Conservation (phyloP, 2,888 invertebrate species). For the Epinotia brunnichana region DNA sequence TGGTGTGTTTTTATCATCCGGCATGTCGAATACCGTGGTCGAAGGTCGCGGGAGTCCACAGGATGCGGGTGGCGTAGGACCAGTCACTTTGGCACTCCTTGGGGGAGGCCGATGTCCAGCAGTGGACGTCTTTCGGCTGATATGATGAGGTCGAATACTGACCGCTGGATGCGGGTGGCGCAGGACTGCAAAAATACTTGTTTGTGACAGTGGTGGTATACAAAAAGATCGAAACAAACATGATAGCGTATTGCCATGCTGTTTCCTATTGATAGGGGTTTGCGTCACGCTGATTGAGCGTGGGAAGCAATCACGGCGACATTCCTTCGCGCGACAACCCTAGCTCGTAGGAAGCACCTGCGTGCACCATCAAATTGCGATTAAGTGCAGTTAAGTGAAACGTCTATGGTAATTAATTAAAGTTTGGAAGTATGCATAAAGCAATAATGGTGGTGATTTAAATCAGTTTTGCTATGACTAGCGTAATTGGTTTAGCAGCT, state of each 20-base stretch:
- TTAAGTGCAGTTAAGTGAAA: constrained; percentile 17
- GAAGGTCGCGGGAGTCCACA: too few relatives aligned
- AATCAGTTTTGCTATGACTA: neutral
- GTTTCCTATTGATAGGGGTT: constrained; percentile 7
- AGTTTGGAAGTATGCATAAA: constrained; percentile 11
- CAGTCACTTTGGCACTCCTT: too few relatives aligned
- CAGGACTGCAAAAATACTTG: too few relatives aligned
- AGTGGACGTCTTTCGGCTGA: too few relatives aligned
- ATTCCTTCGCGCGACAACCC: constrained; percentile 21
- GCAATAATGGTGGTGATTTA: neutral
- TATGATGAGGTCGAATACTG: too few relatives aligned
- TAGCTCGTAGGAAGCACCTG: constrained; percentile 24
- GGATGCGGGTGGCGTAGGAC: too few relatives aligned
- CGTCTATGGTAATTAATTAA: constrained; percentile 30
- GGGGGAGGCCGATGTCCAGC: too few relatives aligned
- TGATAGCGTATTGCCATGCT: neutral
- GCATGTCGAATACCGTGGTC: too few relatives aligned
- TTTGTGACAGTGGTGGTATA: too few relatives aligned
- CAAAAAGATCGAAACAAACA: neutral
- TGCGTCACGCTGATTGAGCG: constrained; percentile 10
- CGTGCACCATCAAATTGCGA: constrained; percentile 18
- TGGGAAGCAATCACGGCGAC: constrained; percentile 30
- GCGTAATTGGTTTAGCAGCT: neutral
- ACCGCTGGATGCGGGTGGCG: too few relatives aligned
- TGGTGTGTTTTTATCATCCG: too few relatives aligned